phyloP scores from a whole-genome alignment of 2,797 vertebrate species.

The Pyrocephalus nanus region DNA sequence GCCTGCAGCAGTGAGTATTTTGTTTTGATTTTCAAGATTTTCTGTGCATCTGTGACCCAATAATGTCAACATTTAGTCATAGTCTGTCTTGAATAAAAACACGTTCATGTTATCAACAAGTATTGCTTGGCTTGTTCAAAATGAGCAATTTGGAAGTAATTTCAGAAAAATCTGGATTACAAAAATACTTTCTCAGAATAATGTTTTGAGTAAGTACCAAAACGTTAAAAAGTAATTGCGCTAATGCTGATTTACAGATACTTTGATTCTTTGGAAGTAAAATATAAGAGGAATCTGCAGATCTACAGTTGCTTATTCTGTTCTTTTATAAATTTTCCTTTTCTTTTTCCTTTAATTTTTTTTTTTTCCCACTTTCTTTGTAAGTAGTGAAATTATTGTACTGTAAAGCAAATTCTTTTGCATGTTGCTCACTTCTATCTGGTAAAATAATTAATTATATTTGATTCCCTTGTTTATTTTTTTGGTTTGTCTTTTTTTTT shows the following conservation, averaged over 20 bases:
- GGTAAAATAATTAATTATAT: background rate
- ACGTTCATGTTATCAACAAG: background rate
- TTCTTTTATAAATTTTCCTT: background rate
- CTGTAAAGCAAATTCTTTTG: background rate
- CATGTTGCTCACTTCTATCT: background rate
- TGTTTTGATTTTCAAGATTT: background rate
- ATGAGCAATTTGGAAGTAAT: background rate
- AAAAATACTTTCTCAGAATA: background rate
- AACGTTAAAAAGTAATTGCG: background rate
- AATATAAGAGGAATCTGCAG: background rate
- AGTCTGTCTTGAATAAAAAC: background rate
- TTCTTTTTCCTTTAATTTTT: background rate
- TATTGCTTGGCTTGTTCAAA: background rate
- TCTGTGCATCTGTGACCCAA: background rate
- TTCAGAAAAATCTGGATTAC: background rate
- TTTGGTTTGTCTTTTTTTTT: background rate
- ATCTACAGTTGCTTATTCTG: background rate
- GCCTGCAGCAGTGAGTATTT: constrained; percentile 77
- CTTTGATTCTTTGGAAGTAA: background rate
- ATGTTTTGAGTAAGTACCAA: background rate
- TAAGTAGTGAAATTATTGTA: background rate
- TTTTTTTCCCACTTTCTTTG: background rate
- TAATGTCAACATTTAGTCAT: background rate
- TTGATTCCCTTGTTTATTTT: background rate
- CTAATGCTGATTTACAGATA: background rate